Conservation (phyloP, 1,140 invertebrate species). For the Drosophila rufa region DNA sequence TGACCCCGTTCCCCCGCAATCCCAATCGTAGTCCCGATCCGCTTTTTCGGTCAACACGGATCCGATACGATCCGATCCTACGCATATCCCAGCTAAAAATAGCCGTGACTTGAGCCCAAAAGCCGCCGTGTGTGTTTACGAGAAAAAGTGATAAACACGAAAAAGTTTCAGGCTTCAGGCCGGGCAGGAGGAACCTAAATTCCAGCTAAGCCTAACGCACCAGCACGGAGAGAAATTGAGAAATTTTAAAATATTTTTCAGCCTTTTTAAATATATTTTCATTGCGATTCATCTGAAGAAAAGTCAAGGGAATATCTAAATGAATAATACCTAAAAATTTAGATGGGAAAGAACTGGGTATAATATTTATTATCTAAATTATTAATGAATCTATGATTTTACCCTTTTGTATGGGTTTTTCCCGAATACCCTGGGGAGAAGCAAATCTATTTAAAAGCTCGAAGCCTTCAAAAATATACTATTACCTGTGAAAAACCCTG, state of each 20-base stretch:
- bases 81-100: slow-evolving; percentile 68
- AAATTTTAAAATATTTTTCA: background rate
- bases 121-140: slow-evolving; percentile 68
- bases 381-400: no score
- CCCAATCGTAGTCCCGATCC: slow-evolving; percentile 1
- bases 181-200: slow-evolving; percentile 37
- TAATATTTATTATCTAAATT: no score
- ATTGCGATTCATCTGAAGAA: no score
- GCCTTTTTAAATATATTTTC: background rate
- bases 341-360: no score
- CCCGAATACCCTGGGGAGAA: no score
- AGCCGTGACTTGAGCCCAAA: slow-evolving; percentile 69
- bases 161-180: slow-evolving; percentile 58
- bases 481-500: no score
- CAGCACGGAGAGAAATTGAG: slow-evolving; percentile 1
- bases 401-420: no score
- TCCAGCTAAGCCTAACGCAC: slow-evolving; percentile 60
- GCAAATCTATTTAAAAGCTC: no score
- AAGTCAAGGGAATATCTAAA: no score
- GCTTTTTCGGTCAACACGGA: slow-evolving; percentile 58
- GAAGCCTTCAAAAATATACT: no score
- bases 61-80: slow-evolving; percentile 48
- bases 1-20: slow-evolving; percentile 30
- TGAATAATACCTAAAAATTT: no score
- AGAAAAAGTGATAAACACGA: slow-evolving; percentile 71